These are phyloP conservation scores for Echinometra lucunter DNA, from an alignment of 53 echinoderm and acorn worm species.

Conservation along the genomic window DNA sequence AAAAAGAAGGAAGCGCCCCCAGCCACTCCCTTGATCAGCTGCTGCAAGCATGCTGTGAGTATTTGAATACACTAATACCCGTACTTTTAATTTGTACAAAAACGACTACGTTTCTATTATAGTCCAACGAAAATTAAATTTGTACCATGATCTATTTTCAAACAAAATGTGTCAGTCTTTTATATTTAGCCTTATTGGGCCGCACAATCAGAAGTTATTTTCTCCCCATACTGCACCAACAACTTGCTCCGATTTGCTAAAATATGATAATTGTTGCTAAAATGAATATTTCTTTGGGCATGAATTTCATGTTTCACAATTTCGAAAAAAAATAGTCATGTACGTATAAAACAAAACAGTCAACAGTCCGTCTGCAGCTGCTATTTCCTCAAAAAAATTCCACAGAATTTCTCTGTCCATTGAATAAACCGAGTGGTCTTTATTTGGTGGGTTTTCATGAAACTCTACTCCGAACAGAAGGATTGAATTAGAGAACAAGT, in stretches of 20 bases:
- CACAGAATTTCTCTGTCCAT: background rate
- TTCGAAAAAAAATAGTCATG: background rate
- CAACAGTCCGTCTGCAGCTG: too few relatives aligned
- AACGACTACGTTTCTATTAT: too few relatives aligned
- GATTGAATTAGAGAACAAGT: constrained; percentile 43
- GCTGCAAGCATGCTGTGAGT: too few relatives aligned
- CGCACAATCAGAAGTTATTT: too few relatives aligned
- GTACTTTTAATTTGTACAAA: too few relatives aligned
- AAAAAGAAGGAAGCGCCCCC: too few relatives aligned
- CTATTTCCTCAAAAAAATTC: background rate
- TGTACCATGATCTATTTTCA: background rate
- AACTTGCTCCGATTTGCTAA: background rate
- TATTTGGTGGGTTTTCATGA: background rate
- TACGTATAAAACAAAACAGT: background rate
- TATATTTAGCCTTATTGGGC: too few relatives aligned
- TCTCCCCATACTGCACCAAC: too few relatives aligned
- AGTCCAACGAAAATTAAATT: background rate
- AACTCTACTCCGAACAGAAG: background rate
- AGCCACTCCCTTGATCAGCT: too few relatives aligned
- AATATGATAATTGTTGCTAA: background rate
- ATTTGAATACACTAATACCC: too few relatives aligned
- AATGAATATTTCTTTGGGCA: background rate
- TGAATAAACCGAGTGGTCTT: background rate
- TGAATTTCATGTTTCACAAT: background rate
- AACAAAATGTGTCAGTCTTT: too few relatives aligned